Percentiles rank a stretch among this genome's conserved stretches.
phyloP scores from a whole-genome alignment of 2,888 invertebrate species.

The Synergus umbraculus region DNA sequence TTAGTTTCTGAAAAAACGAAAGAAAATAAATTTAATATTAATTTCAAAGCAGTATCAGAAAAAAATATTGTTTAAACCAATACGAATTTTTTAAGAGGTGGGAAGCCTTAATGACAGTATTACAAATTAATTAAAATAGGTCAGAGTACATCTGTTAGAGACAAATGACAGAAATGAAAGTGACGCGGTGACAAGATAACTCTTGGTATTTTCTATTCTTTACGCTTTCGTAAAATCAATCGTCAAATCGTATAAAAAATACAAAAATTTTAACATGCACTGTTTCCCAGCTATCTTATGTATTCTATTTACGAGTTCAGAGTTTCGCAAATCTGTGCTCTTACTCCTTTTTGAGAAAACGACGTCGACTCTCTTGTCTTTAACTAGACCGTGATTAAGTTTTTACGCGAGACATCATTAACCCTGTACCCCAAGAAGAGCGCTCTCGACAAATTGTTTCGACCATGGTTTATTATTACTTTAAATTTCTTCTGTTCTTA shows the following conservation, averaged over 20 bases:
- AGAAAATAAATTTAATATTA: slow-evolving; percentile 16
- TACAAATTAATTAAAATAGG: background rate
- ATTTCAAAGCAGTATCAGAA: background rate
- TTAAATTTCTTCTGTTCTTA: slow-evolving; percentile 13
- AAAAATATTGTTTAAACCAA: too few species aligned
- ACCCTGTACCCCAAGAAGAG: slow-evolving; percentile 31
- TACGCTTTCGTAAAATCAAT: slow-evolving; percentile 5
- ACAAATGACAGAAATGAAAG: slow-evolving; percentile 12
- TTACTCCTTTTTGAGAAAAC: slow-evolving; percentile 31
- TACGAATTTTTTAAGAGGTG: too few species aligned
- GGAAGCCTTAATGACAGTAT: background rate
- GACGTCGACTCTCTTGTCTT: slow-evolving; percentile 36
- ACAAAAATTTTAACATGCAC: background rate
- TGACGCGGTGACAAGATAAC: background rate
- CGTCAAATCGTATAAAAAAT: too few species aligned
- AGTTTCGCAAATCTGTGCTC: slow-evolving; percentile 23
- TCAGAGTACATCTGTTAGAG: background rate
- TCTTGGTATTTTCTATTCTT: background rate
- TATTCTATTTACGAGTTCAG: background rate
- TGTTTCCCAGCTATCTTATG: background rate
- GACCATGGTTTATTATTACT: slow-evolving; percentile 31
- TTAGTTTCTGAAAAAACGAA: slow-evolving; percentile 60
- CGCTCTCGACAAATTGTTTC: slow-evolving; percentile 39
- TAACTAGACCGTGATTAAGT: slow-evolving; percentile 35
- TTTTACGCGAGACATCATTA: slow-evolving; percentile 39